A percentile compares a stretch with the other conserved stretches of the same genome.
These are phyloP conservation scores for Hirundo rustica DNA, from an alignment of 2,797 vertebrate species.

Conservation along the genomic window DNA sequence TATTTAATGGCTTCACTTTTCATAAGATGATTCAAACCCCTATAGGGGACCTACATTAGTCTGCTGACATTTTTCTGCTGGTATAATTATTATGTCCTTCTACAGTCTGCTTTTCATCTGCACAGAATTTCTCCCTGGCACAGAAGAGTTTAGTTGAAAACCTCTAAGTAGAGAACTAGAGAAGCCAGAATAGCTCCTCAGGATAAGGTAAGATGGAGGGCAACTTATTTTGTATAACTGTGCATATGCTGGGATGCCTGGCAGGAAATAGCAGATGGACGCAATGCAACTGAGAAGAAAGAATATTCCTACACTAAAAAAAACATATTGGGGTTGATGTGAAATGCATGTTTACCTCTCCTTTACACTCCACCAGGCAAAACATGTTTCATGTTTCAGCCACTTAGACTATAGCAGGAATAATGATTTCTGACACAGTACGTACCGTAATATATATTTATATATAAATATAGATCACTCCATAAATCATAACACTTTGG, in stretches of 20 bases:
- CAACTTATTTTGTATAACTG: background rate
- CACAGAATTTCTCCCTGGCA: background rate
- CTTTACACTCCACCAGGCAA: background rate
- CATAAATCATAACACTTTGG: background rate
- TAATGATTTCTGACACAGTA: background rate
- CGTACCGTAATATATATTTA: background rate
- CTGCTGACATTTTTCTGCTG: slow-evolving; percentile 59
- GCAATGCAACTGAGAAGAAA: background rate
- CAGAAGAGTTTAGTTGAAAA: background rate
- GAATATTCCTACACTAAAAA: background rate
- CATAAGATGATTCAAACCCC: slow-evolving; percentile 56
- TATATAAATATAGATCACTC: background rate
- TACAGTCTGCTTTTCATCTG: slow-evolving; percentile 33
- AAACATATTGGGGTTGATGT: background rate
- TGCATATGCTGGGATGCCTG: background rate
- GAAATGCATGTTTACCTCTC: background rate
- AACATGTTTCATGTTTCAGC: background rate
- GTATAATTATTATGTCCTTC: slow-evolving; percentile 56
- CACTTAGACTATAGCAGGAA: background rate
- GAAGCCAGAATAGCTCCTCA: slow-evolving; percentile 4
- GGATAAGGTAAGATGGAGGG: background rate
- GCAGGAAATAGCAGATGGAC: slow-evolving; percentile 19
- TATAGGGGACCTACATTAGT: slow-evolving; percentile 55
- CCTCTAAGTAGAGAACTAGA: slow-evolving; percentile 2
- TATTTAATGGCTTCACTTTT: slow-evolving; percentile 58